Conservation (phyloP, 2,888 invertebrate species). For the Torymus texanus region DNA sequence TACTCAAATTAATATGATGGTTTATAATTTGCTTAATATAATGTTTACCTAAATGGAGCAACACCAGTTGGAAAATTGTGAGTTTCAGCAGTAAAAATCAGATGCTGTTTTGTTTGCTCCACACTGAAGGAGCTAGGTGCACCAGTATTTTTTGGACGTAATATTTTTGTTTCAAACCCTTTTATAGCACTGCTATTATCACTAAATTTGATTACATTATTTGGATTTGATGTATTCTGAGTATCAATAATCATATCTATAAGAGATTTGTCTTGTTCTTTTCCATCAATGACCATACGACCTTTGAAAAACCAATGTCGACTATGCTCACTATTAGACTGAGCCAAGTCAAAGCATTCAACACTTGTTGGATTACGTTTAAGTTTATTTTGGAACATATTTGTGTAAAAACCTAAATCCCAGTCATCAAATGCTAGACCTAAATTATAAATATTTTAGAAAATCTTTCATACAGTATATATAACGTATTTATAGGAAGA, state of each 20-base stretch:
- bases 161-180: conserved; percentile 84
- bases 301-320: conserved; percentile 99
- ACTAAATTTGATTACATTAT: conserved; percentile 97
- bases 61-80: conserved; percentile 99
- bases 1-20: conserved; percentile 4
- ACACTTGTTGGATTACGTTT: conserved; percentile 97
- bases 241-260: conserved; percentile 96
- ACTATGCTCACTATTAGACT: conserved; percentile 98
- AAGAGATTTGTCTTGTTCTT: conserved; percentile 86
- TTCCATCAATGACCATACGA: conserved; percentile 88
- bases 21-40: conserved; percentile 1
- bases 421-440: conserved; percentile 95
- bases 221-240: conserved; percentile 88
- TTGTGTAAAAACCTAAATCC: conserved; percentile 93
- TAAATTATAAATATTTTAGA: conserved; percentile 61
- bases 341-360: conserved; percentile 98
- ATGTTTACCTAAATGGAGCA: conserved; percentile 87
- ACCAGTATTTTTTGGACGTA: conserved; percentile 83
- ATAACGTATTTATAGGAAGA: background rate
- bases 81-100: conserved; percentile 98
- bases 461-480: conserved; percentile 5
- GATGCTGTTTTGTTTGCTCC: conserved; percentile 83
- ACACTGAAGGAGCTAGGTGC: conserved; percentile 79
- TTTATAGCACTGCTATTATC: conserved; percentile 97
- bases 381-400: conserved; percentile 88